Evolutionary conservation across 2,888 invertebrate genomes (phyloP), one percentile per base, ranked within the genome.

Genomic region (Hecatera dysodea): DNA sequence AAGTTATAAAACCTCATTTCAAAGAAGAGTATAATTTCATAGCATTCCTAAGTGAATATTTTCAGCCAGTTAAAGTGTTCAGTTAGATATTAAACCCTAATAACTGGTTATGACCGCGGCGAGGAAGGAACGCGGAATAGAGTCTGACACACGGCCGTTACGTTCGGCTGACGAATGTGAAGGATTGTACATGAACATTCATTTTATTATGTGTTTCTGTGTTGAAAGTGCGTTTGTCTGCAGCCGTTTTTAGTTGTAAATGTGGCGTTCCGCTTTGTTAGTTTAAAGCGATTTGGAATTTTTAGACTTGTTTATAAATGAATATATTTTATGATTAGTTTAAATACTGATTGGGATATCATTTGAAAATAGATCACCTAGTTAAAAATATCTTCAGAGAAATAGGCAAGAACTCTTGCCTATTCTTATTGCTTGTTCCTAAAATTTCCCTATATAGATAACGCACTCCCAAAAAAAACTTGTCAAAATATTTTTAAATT

Each of bases 61-160:
- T 78, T 75, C 56, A 67, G 71, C 24, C 74, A 78, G 71, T 83
- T 76, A 74, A 79, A 78, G 73, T 77, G 77, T 81, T 87, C 85
- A 81, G 86, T 85, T 87, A 85, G 89, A 86, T 86, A 86, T 88
- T 85, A 87, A 87, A 72, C 80, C 64, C 63, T 88, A 87, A 89
- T 85, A 84, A 90, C 89, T 85, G 84, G 88, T 89, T 90, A 86
- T 87, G 81, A 86, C 87, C 86, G 80, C 70, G 61, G 72, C 62
- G 70, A 48, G 42, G 77, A 5, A 46, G 72, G 81, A 75, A 80
- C 80, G 86, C 85, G 87, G 82, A 83, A 85, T 81, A 80, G 67
- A 52, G 29, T 36, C 72, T 52, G 79, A 88, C 89, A 86, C 79
- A 90, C 85, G 33, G 84, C 6, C 33, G 19, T 0, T 29, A 12